Percentiles rank a stretch among this genome's conserved stretches.
phyloP scores from a whole-genome alignment of 2,113 vertebrate species.

The Xiphorhynchus elegans region DNA sequence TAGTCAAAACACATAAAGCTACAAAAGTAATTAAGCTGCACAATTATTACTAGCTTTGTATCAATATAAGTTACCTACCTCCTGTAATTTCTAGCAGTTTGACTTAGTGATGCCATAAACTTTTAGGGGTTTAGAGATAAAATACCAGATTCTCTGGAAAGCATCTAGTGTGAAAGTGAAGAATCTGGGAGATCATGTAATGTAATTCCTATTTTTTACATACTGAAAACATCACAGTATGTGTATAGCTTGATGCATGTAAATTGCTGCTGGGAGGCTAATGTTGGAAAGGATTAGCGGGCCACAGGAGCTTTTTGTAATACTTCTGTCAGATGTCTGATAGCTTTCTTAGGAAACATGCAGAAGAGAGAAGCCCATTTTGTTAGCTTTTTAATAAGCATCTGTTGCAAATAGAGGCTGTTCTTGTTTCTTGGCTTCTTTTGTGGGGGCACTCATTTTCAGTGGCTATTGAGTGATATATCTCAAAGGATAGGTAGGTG shows the following conservation, averaged over 20 bases:
- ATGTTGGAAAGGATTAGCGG: not conserved
- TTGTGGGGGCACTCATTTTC: not conserved
- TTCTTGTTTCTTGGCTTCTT: not conserved
- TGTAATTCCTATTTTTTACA: not conserved
- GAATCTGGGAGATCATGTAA: not conserved
- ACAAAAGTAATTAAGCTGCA: not conserved
- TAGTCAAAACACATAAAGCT: not conserved
- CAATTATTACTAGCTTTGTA: not conserved
- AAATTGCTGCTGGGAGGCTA: not conserved
- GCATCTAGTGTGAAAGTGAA: not conserved
- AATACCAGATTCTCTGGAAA: not conserved
- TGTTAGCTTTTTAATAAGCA: not conserved
- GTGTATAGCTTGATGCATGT: not conserved
- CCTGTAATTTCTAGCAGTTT: not conserved
- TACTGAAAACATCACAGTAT: not conserved
- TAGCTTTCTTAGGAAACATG: not conserved
- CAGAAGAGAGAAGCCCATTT: not conserved
- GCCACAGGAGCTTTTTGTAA: not conserved
- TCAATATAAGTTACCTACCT: not conserved
- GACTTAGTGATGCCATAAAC: not conserved
- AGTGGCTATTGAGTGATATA: not conserved
- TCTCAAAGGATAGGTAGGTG: not conserved
- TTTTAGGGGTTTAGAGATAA: not conserved
- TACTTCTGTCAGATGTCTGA: not conserved
- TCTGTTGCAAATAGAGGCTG: not conserved